Evolutionary conservation across 2,888 invertebrate species (phyloP).

Genomic region (Rotaria socialis): DNA sequence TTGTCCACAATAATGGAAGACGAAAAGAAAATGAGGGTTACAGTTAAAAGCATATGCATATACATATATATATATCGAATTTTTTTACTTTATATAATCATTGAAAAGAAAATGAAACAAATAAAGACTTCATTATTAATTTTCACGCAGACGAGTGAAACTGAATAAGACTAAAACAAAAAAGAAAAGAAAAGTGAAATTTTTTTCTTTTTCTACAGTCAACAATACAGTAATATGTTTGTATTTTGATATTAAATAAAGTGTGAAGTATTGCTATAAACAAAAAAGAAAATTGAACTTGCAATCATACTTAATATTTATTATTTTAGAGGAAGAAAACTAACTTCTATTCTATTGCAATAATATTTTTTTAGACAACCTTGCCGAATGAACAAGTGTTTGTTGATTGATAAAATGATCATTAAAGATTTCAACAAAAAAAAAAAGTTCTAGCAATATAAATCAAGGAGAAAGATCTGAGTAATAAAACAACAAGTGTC

Average conservation of each 20-base stretch:
- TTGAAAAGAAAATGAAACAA: too few species aligned
- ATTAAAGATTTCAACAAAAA: neutral
- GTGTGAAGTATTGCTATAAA: neutral
- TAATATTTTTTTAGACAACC: neutral
- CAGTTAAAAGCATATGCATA: neutral
- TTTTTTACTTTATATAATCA: neutral
- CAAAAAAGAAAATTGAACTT: neutral
- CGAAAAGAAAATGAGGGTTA: neutral
- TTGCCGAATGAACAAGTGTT: neutral
- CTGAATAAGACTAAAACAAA: neutral
- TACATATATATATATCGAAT: too few species aligned
- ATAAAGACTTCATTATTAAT: slow-evolving; percentile 6
- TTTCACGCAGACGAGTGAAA: neutral
- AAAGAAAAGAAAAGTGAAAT: too few species aligned
- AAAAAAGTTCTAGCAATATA: too few species aligned
- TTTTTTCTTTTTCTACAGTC: neutral
- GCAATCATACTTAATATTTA: neutral
- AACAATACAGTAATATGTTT: neutral
- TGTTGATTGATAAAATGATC: neutral
- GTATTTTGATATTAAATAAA: neutral
- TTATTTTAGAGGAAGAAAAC: neutral
- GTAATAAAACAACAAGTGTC: neutral
- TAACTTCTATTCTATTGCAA: neutral
- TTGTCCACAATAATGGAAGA: neutral
- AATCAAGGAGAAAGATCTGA: neutral